phyloP scores from a whole-genome alignment of 2,113 vertebrate species.

The Xiphophorus hellerii region DNA sequence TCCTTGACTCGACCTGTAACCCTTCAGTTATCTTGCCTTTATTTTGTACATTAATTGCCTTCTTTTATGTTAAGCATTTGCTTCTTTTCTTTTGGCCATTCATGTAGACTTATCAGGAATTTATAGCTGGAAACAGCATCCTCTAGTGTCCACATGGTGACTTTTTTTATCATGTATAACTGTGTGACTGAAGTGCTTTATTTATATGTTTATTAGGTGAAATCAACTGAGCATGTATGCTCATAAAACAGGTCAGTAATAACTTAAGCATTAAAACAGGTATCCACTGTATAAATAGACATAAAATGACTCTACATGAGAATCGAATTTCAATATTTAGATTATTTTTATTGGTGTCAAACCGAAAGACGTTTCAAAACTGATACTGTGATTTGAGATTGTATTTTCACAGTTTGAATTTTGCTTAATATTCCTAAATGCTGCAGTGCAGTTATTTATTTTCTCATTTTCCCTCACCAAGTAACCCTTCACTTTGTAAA shows the following conservation, averaged over 20 bases:
- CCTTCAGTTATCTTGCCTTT: conserved; percentile 64
- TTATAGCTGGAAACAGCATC: conserved; percentile 32
- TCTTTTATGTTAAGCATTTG: conserved; percentile 47
- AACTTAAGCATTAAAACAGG: background rate
- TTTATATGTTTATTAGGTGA: conserved; percentile 8
- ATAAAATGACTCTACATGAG: background rate
- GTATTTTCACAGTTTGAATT: conserved; percentile 8
- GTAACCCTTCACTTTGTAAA: conserved; percentile 5
- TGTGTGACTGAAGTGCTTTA: conserved; percentile 39
- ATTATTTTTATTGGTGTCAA: background rate
- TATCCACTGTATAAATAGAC: background rate
- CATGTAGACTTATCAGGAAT: conserved; percentile 11
- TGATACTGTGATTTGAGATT: conserved; percentile 9
- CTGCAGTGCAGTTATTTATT: conserved; percentile 1
- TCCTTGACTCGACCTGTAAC: conserved; percentile 45
- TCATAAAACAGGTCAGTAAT: conserved; percentile 16
- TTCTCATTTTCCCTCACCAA: background rate
- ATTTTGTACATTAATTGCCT: conserved; percentile 61
- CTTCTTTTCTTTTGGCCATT: background rate
- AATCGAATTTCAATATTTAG: background rate
- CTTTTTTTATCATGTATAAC: conserved; percentile 13
- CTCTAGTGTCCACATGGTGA: conserved; percentile 45
- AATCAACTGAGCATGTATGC: background rate
- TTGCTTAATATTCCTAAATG: conserved; percentile 2
- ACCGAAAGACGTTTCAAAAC: background rate